Base-by-base conservation (phyloP, 2,113 vertebrate species). In the Oryzias javanicus region DNA sequence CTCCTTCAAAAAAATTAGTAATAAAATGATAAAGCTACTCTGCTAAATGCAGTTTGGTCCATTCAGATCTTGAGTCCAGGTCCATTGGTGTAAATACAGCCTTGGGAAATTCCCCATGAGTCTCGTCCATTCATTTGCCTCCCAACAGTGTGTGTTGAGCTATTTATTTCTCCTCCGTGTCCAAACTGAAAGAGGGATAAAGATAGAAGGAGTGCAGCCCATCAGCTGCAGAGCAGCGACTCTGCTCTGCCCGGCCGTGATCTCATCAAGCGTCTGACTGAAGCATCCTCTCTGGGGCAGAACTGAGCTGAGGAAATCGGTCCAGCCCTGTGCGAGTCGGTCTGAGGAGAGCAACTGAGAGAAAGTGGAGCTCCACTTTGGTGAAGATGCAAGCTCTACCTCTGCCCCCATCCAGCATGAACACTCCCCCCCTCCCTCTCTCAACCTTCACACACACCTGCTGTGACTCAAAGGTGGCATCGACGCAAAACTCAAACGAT, bases 41-140 rank as follows among this genome's bases (percentile, higher is more conserved):
- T 42, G 60, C 60, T 71, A 71, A 68, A 78, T 3, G 17, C n/a
- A 73, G 13, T 56, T 73, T 72, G 68, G 51, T 71, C 73, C 54
- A 50, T 52, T 82, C 57, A 76, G 48, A 74, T 67, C 40, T 24
- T 54, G 55, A 29, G 57, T 73, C 71, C 70, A 55, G 56, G 62
- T 89, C 81, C 85, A 82, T 84, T 78, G 78, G 81, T 72, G 65
- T 61, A 57, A 76, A 75, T 64, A 58, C 71, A 83, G 81, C 54
- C 66, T 77, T 69, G 85, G 82, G 83, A 87, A 89, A 82, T 71
- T 70, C 83, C 84, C 84, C 48, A 41, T 74, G 35, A 73, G 55
- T 80, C 57, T 59, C 68, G 55, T 76, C 81, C 84, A 85, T 86
- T 86, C 72, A 88, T 84, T 86, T 90, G 80, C 85, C 86, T 88